Evolutionary conservation across 2,888 invertebrate species (phyloP).

Genomic region (Cosmopolites sordidus): DNA sequence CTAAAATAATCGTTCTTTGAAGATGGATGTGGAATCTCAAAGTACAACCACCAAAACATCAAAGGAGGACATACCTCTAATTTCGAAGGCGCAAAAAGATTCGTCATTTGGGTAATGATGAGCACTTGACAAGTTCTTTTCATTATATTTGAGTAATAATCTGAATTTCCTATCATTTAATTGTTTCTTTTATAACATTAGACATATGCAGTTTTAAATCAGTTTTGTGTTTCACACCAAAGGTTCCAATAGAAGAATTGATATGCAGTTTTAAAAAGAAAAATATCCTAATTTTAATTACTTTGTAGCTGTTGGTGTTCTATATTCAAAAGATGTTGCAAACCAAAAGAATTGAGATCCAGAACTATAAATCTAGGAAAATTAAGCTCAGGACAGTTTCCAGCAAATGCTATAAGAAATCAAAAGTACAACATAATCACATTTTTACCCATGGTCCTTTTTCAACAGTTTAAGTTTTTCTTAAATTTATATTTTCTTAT

Average conservation of each 20-base stretch:
- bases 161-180: too few species aligned
- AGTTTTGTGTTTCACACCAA: too few species aligned
- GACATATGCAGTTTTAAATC: too few species aligned
- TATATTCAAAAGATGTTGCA: slow-evolving; percentile 68
- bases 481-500: slow-evolving; percentile 96
- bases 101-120: slow-evolving; percentile 51
- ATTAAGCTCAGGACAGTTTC: slow-evolving; percentile 76
- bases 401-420: slow-evolving; percentile 94
- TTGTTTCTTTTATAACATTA: too few species aligned
- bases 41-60: slow-evolving; percentile 46
- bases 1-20: background rate
- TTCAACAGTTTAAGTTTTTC: slow-evolving; percentile 98
- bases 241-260: too few species aligned
- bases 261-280: too few species aligned
- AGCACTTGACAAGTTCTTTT: background rate
- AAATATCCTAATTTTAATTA: too few species aligned
- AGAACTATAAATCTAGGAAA: slow-evolving; percentile 76
- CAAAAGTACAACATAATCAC: slow-evolving; percentile 95
- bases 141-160: too few species aligned
- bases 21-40: slow-evolving; percentile 43
- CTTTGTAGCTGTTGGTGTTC: slow-evolving; percentile 73
- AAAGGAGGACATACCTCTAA: slow-evolving; percentile 67
- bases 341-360: slow-evolving; percentile 69
- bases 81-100: slow-evolving; percentile 59
- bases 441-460: slow-evolving; percentile 87